These are phyloP conservation scores for Adoxophyes honmai DNA, from an alignment of 1,140 invertebrate species.

Conservation along the genomic window DNA sequence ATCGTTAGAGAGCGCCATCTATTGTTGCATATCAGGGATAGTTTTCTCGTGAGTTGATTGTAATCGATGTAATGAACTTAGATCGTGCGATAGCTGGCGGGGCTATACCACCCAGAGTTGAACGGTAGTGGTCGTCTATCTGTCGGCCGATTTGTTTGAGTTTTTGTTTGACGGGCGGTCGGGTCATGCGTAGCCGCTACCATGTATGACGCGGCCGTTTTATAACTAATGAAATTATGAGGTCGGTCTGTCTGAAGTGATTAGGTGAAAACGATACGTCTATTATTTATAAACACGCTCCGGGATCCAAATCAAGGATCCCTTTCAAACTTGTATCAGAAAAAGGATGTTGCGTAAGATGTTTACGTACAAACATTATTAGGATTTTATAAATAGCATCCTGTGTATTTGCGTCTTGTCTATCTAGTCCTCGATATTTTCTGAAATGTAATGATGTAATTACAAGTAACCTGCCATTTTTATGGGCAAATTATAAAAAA, in stretches of 20 bases:
- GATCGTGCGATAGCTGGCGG: slow-evolving; percentile 46
- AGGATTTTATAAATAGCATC: neutral
- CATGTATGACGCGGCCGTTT: slow-evolving; percentile 38
- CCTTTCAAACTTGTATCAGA: neutral
- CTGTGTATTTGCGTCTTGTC: too few species aligned
- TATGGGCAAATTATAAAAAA: too few species aligned
- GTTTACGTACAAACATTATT: too few species aligned
- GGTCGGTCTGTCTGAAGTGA: slow-evolving; percentile 35
- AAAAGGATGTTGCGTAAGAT: neutral
- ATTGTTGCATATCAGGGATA: slow-evolving; percentile 74
- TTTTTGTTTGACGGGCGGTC: slow-evolving; percentile 16
- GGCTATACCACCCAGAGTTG: slow-evolving; percentile 55
- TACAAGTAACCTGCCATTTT: too few species aligned
- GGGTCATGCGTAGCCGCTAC: slow-evolving; percentile 23
- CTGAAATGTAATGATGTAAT: too few species aligned
- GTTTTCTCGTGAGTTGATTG: slow-evolving; percentile 60
- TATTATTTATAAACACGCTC: slow-evolving; percentile 2
- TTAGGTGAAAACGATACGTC: slow-evolving; percentile 20
- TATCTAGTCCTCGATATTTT: too few species aligned
- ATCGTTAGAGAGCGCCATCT: slow-evolving; percentile 67
- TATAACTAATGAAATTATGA: slow-evolving; percentile 44
- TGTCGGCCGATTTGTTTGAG: slow-evolving; percentile 30
- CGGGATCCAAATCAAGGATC: neutral
- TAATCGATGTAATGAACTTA: slow-evolving; percentile 71
- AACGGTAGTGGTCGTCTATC: slow-evolving; percentile 50